These are phyloP conservation scores for Oligia fasciuncula DNA, from an alignment of 2,888 invertebrate genomes.

Conservation along the genomic window DNA sequence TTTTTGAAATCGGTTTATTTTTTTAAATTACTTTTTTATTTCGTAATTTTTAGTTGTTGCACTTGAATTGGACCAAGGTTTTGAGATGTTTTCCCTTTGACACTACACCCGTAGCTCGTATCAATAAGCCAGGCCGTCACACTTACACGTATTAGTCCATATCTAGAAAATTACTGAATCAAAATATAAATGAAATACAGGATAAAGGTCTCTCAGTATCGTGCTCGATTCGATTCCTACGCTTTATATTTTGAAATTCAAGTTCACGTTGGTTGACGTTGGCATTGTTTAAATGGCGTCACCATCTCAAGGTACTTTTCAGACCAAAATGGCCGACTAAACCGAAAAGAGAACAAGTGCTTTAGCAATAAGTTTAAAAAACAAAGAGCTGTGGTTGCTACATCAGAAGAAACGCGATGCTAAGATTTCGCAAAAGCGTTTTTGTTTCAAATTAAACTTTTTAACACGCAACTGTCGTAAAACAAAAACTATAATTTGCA, in stretches of 20 bases:
- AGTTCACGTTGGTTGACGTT: neutral
- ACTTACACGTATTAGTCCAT: too few relatives aligned
- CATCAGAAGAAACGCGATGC: constrained; percentile 1
- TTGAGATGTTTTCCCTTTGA: too few relatives aligned
- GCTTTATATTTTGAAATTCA: neutral
- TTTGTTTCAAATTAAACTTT: constrained; percentile 22
- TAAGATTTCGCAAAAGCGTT: constrained; percentile 9
- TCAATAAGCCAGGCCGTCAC: too few relatives aligned
- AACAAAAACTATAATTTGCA: constrained; percentile 1
- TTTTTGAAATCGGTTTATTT: too few relatives aligned
- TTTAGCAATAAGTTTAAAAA: neutral
- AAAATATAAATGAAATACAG: too few relatives aligned
- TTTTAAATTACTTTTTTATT: too few relatives aligned
- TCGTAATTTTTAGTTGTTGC: too few relatives aligned
- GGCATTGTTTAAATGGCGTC: neutral
- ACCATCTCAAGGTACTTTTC: neutral
- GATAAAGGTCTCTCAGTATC: neutral
- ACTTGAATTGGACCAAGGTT: too few relatives aligned
- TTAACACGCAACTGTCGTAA: constrained; percentile 12
- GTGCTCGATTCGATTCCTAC: neutral
- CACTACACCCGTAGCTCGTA: too few relatives aligned
- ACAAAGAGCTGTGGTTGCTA: neutral
- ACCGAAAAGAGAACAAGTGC: neutral
- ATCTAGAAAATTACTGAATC: too few relatives aligned
- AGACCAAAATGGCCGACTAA: neutral